These are phyloP conservation scores for Hymenopus coronatus DNA, from an alignment of 2,888 invertebrate genomes.

Conservation along the genomic window DNA sequence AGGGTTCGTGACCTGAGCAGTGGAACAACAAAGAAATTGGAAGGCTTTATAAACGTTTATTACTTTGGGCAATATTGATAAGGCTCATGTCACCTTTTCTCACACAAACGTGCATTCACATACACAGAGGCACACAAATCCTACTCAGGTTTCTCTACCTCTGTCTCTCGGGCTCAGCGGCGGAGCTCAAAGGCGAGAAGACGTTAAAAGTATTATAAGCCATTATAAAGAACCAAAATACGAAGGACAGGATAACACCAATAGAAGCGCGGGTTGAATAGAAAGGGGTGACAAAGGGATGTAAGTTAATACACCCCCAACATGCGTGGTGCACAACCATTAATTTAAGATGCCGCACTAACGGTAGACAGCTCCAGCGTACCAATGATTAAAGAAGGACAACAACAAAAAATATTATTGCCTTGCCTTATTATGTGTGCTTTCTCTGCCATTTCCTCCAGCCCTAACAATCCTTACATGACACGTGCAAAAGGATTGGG, in stretches of 20 bases:
- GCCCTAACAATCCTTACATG: neutral
- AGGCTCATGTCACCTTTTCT: neutral
- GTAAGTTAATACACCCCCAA: neutral
- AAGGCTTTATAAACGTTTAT: neutral
- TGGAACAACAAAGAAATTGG: neutral
- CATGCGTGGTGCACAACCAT: neutral
- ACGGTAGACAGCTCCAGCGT: neutral
- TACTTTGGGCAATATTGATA: neutral
- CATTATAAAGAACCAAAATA: constrained; percentile 1
- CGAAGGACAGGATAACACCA: neutral
- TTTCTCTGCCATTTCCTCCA: neutral
- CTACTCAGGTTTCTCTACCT: neutral
- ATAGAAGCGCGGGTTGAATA: neutral
- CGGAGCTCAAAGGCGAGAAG: neutral
- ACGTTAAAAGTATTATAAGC: constrained; percentile 20
- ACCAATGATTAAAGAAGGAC: neutral
- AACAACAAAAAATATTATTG: neutral
- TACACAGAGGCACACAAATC: neutral
- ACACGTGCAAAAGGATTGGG: neutral
- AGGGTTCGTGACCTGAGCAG: neutral
- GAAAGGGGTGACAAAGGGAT: neutral
- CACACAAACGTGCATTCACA: neutral
- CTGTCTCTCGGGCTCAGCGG: neutral
- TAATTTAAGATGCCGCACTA: neutral
- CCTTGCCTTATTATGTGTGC: neutral